Evolutionary conservation across 2,888 invertebrate genomes (phyloP).

Genomic region (Cerceris ruficornis): DNA sequence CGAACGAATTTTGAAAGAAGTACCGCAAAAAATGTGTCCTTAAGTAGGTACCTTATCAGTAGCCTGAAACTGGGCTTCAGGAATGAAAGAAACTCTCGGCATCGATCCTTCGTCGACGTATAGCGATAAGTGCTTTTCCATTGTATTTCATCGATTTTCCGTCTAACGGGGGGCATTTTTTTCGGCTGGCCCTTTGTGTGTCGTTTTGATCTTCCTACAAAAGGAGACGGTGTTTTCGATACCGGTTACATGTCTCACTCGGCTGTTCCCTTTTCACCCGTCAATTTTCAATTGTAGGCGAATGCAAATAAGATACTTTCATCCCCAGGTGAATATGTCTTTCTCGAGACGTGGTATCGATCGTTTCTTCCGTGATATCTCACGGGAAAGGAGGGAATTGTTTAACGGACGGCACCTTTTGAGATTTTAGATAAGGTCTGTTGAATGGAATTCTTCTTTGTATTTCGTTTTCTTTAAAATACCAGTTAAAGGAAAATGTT

Average conservation of each 20-base stretch:
- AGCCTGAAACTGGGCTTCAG: slow-evolving; percentile 8
- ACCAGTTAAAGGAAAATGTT: no score
- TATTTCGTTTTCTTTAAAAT: no score
- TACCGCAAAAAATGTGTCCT: slow-evolving; percentile 5
- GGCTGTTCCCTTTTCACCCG: neutral
- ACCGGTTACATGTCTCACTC: slow-evolving; percentile 10
- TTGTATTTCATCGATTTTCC: slow-evolving; percentile 33
- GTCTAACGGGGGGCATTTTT: neutral
- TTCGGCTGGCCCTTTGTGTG: neutral
- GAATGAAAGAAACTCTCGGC: slow-evolving; percentile 31
- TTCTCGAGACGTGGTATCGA: neutral
- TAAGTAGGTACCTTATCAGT: slow-evolving; percentile 35
- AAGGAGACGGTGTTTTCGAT: neutral
- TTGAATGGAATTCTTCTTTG: no score
- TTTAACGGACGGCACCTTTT: no score
- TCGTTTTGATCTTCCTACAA: slow-evolving; percentile 1
- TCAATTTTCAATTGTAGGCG: neutral
- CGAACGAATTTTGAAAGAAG: slow-evolving; percentile 13
- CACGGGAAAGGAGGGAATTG: no score
- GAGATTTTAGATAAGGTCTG: no score
- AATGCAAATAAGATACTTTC: no score
- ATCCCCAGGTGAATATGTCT: no score
- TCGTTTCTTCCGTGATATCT: neutral
- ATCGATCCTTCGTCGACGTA: slow-evolving; percentile 17
- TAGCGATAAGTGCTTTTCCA: slow-evolving; percentile 48